These are phyloP conservation scores for Buceros bicornis DNA, from an alignment of 2,797 vertebrate species.

Conservation along the genomic window DNA sequence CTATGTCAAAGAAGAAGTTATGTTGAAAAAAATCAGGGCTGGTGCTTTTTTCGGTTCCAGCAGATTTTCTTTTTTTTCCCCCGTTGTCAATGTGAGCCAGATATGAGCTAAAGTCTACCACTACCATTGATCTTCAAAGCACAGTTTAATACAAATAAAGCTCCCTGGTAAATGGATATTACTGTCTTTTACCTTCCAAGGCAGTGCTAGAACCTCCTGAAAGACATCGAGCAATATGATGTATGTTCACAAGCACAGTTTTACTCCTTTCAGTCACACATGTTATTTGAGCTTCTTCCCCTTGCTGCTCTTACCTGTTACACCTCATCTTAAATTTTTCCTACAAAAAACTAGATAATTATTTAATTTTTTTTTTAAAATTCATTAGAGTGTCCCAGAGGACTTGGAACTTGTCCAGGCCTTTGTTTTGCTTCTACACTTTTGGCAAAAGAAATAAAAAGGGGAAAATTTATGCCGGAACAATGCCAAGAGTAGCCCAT, in stretches of 20 bases:
- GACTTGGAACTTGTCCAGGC: constrained; percentile 38
- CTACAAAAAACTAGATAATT: neutral
- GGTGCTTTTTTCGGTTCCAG: neutral
- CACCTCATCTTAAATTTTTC: neutral
- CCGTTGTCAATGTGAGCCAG: neutral
- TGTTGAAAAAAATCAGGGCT: neutral
- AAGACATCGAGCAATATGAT: neutral
- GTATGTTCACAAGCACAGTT: neutral
- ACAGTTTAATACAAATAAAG: neutral
- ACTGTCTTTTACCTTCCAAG: neutral
- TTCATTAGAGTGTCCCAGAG: constrained; percentile 12
- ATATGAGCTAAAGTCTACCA: neutral
- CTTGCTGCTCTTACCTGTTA: neutral
- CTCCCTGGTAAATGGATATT: neutral
- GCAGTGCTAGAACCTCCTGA: neutral
- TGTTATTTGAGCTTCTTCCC: neutral
- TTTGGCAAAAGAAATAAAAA: constrained; percentile 60
- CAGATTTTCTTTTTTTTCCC: neutral
- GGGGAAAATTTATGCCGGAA: constrained; percentile 38
- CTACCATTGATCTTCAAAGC: neutral
- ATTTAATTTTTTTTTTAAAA: neutral
- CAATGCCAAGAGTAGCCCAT: constrained; percentile 27
- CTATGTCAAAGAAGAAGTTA: neutral
- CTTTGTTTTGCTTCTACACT: constrained; percentile 52
- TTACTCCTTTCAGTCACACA: neutral